These are phyloP conservation scores for Monopis laevigella DNA, from an alignment of 2,888 invertebrate genomes.

Conservation along the genomic window DNA sequence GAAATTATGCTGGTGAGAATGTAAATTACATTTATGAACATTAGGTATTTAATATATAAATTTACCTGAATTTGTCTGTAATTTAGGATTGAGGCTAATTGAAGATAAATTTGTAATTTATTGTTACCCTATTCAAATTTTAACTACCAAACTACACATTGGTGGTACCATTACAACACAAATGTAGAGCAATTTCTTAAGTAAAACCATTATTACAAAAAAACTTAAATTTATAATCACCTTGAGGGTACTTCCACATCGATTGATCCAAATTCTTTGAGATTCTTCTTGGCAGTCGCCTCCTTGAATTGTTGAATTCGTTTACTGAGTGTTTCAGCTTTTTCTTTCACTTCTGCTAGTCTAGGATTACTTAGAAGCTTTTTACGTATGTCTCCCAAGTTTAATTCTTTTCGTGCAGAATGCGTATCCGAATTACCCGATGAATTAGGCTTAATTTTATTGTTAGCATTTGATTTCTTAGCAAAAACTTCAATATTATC, in stretches of 20 bases:
- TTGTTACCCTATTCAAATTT: too few relatives aligned
- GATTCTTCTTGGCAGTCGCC: conserved; percentile 51
- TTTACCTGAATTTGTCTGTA: too few relatives aligned
- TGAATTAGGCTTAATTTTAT: conserved; percentile 28
- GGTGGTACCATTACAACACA: too few relatives aligned
- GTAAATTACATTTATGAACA: too few relatives aligned
- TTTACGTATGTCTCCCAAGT: conserved; percentile 74
- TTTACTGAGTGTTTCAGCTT: conserved; percentile 72
- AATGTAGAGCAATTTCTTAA: too few relatives aligned
- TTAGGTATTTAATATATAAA: too few relatives aligned
- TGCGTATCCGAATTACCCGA: conserved; percentile 40
- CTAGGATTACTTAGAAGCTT: conserved; percentile 74
- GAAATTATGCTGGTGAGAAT: too few relatives aligned
- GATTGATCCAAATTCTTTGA: conserved; percentile 77
- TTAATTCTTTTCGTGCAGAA: conserved; percentile 68
- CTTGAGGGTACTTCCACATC: conserved; percentile 80
- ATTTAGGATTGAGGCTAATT: too few relatives aligned
- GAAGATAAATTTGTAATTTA: too few relatives aligned
- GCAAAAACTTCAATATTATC: conserved; percentile 28
- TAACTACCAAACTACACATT: too few relatives aligned
- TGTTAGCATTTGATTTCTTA: conserved; percentile 40
- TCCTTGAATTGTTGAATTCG: conserved; percentile 70
- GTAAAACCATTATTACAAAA: too few relatives aligned
- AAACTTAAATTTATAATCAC: too few relatives aligned
- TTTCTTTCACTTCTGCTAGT: conserved; percentile 74